Evolutionary conservation across 2,888 invertebrate genomes (phyloP).

Genomic region (Buathra laborator): DNA sequence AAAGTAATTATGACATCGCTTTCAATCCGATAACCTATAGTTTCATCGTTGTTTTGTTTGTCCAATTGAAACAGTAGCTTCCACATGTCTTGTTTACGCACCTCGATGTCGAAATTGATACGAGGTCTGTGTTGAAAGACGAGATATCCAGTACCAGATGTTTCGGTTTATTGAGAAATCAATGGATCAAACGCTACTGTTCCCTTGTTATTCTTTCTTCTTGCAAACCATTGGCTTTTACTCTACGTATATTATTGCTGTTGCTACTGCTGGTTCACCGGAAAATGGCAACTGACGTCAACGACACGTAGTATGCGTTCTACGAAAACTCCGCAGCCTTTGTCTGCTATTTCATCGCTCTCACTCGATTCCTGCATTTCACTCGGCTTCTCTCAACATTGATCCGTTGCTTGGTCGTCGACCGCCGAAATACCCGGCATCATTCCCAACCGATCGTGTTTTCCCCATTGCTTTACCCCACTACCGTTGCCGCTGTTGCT

Average conservation of each 20-base stretch:
- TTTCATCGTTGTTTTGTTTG: too few relatives aligned
- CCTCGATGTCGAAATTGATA: too few relatives aligned
- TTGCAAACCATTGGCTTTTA: conserved; percentile 27
- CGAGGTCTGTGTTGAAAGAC: conserved; percentile 39
- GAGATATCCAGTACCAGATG: conserved; percentile 44
- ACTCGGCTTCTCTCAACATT: conserved; percentile 32
- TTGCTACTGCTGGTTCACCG: conserved; percentile 25
- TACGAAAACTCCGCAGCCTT: not conserved
- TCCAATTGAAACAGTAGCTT: too few relatives aligned
- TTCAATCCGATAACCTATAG: too few relatives aligned
- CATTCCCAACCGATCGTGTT: conserved; percentile 12
- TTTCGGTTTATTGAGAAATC: conserved; percentile 59
- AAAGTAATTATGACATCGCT: too few relatives aligned
- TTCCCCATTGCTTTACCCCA: not conserved
- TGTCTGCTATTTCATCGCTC: conserved; percentile 8
- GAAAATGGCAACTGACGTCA: conserved; percentile 56
- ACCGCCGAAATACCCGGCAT: conserved; percentile 21
- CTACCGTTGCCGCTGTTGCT: conserved; percentile 27
- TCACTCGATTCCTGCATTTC: conserved; percentile 45
- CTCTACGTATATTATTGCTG: conserved; percentile 18
- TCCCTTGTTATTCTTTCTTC: conserved; percentile 10
- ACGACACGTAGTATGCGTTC: conserved; percentile 9
- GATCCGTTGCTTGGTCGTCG: conserved; percentile 38
- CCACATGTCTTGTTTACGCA: too few relatives aligned
- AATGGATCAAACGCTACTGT: conserved; percentile 40